These are phyloP conservation scores for Silurus meridionalis DNA, from an alignment of 2,113 vertebrate species.

Conservation along the genomic window DNA sequence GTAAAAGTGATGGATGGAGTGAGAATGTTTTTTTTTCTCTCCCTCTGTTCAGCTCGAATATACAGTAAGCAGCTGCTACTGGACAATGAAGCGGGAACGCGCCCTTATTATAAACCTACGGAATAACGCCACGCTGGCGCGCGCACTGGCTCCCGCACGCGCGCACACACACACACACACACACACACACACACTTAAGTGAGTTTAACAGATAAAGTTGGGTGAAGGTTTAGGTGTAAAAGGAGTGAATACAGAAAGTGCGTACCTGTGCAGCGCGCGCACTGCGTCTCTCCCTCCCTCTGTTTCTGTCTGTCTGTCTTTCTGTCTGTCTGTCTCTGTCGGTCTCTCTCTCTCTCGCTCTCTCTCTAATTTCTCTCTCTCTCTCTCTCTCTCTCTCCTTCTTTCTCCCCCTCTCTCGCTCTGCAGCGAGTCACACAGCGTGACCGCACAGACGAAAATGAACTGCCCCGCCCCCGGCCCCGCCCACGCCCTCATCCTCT, in stretches of 20 bases:
- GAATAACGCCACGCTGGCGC: slow-evolving; percentile 8
- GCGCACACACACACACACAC: not conserved
- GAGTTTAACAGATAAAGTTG: not conserved
- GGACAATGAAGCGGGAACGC: too few species aligned
- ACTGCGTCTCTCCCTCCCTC: not conserved
- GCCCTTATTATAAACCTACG: not conserved
- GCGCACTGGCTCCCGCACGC: not conserved
- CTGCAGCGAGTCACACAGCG: not conserved
- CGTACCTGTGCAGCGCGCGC: not conserved
- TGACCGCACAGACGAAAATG: slow-evolving; percentile 18
- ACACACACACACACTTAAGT: not conserved
- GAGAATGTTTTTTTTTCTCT: too few species aligned
- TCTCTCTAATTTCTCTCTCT: not conserved
- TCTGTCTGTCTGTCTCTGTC: too few species aligned
- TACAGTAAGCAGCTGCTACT: not conserved
- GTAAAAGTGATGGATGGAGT: too few species aligned
- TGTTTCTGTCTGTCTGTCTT: not conserved
- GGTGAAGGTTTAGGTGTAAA: not conserved
- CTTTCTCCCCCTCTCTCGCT: not conserved
- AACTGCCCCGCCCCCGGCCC: not conserved
- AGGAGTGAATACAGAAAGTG: not conserved
- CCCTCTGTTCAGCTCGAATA: not conserved
- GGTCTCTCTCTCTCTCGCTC: too few species aligned
- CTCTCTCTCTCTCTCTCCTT: not conserved
- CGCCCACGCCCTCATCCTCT: not conserved